These are phyloP conservation scores for Psittacula cyanocephala DNA, from an alignment of 2,113 vertebrate species.

Conservation along the genomic window DNA sequence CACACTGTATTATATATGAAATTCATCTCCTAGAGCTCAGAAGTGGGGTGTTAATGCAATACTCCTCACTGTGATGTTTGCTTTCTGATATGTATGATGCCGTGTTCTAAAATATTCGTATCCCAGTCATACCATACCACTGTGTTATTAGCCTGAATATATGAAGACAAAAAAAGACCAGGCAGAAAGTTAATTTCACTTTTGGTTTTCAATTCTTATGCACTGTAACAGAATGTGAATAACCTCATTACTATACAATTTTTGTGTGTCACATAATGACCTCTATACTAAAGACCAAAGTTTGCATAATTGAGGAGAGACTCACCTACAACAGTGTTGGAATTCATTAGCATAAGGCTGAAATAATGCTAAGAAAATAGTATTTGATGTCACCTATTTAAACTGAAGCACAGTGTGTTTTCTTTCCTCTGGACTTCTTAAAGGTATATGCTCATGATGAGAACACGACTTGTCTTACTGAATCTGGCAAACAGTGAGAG, in stretches of 20 bases:
- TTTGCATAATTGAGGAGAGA: constrained; percentile 69
- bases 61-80: constrained; percentile 41
- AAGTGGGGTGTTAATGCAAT: constrained; percentile 12
- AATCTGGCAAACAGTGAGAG: neutral
- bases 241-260: constrained; percentile 70
- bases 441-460: neutral
- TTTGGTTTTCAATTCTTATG: constrained; percentile 63
- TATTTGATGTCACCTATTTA: constrained; percentile 26
- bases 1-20: constrained; percentile 2
- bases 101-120: constrained; percentile 15
- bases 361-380: constrained; percentile 44
- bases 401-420: neutral
- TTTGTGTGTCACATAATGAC: constrained; percentile 71
- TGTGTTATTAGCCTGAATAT: constrained; percentile 36
- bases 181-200: constrained; percentile 66
- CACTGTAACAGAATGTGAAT: constrained; percentile 70
- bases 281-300: constrained; percentile 68
- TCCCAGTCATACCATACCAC: neutral
- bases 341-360: constrained; percentile 54
- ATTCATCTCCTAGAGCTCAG: constrained; percentile 42
- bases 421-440: constrained; percentile 1
- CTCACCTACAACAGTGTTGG: constrained; percentile 32
- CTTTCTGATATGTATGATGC: constrained; percentile 20
- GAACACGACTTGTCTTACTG: neutral
- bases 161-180: constrained; percentile 43